phyloP scores from a whole-genome alignment of 2,113 vertebrate genomes.

The Chrysemys picta region DNA sequence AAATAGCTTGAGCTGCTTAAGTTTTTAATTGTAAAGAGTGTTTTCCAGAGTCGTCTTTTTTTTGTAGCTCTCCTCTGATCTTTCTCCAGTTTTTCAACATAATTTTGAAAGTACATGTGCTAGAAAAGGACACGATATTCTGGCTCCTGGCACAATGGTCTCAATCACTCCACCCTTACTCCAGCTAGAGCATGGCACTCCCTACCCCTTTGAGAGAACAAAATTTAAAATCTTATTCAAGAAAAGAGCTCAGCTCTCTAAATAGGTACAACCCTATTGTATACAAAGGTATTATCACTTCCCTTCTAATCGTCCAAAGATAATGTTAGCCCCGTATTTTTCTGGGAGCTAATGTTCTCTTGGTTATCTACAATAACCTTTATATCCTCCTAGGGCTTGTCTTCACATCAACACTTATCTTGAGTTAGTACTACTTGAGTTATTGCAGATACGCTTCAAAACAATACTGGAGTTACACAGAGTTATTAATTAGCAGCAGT shows the following conservation, averaged over 20 bases:
- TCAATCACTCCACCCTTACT: too few relatives aligned
- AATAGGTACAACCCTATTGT: too few relatives aligned
- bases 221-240: too few relatives aligned
- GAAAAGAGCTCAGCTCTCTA: too few relatives aligned
- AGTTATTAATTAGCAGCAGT: too few relatives aligned
- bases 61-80: background rate
- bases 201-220: too few relatives aligned
- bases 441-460: too few relatives aligned
- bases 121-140: background rate
- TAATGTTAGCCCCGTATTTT: background rate
- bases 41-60: background rate
- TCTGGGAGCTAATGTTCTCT: background rate
- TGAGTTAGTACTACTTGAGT: too few relatives aligned
- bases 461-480: too few relatives aligned
- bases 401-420: too few relatives aligned
- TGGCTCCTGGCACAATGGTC: background rate
- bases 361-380: background rate
- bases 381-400: background rate
- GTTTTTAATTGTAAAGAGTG: background rate
- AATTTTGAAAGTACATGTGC: background rate
- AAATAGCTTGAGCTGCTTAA: background rate
- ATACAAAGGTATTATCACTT: background rate
- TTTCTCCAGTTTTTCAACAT: fast-evolving
- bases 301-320: background rate
- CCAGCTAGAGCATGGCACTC: too few relatives aligned